Conservation (phyloP, 1,140 invertebrate species). For the Drosophila athabasca region DNA sequence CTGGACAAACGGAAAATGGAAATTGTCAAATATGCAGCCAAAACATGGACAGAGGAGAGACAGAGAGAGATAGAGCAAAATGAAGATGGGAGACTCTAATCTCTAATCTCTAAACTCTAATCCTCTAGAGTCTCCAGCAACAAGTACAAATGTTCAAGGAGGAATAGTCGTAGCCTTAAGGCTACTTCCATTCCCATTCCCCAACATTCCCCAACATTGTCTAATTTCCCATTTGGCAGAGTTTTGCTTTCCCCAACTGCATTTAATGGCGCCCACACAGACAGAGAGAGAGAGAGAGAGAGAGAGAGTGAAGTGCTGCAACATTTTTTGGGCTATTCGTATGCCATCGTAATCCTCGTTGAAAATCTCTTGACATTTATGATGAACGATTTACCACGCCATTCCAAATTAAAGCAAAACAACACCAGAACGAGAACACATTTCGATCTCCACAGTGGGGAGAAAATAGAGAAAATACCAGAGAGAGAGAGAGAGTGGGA, state of each 20-base stretch:
- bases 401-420: constrained; percentile 61
- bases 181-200: no score
- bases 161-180: not conserved
- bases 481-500: not conserved
- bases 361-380: constrained; percentile 65
- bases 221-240: constrained; percentile 20
- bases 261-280: constrained; percentile 17
- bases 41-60: not conserved
- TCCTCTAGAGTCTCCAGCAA: constrained; percentile 27
- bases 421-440: constrained; percentile 9
- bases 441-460: not conserved
- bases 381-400: constrained; percentile 64
- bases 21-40: constrained; percentile 45
- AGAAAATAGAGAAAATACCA: no score
- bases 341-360: constrained; percentile 42
- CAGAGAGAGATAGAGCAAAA: not conserved
- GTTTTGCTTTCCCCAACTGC: constrained; percentile 22
- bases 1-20: constrained; percentile 6
- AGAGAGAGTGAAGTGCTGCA: constrained; percentile 5
- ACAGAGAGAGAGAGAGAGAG: not conserved
- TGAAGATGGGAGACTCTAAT: constrained; percentile 14
- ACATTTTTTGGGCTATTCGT: not conserved
- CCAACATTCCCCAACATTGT: not conserved
- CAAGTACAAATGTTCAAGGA: constrained; percentile 31
- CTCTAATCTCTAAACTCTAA: constrained; percentile 33